Evolutionary conservation across 2,888 invertebrate species (phyloP).

Genomic region (Notodonta ziczac): DNA sequence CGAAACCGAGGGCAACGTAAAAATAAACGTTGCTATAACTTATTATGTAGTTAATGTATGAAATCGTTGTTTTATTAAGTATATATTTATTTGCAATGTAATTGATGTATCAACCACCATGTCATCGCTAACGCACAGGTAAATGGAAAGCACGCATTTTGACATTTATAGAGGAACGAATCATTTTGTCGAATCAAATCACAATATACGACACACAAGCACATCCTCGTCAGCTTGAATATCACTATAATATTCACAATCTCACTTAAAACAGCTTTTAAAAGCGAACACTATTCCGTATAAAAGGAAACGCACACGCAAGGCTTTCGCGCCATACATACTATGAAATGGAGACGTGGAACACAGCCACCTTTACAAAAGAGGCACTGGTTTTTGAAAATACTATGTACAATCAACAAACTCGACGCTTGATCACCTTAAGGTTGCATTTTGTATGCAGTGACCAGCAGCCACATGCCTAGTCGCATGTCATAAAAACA

Average conservation of each 20-base stretch:
- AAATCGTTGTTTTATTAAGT: no score
- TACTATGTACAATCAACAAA: no score
- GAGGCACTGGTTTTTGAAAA: no score
- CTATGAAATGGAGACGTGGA: no score
- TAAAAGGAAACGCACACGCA: neutral
- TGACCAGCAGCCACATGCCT: no score
- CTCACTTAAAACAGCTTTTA: neutral
- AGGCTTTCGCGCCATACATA: constrained; percentile 9
- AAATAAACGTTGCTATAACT: neutral
- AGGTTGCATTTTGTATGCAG: no score
- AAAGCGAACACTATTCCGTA: neutral
- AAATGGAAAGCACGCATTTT: constrained; percentile 42
- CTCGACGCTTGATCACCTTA: no score
- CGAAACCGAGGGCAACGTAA: no score
- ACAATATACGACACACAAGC: neutral
- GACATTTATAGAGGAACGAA: constrained; percentile 13
- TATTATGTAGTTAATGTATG: no score
- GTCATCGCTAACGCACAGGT: constrained; percentile 51
- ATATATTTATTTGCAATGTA: constrained; percentile 9
- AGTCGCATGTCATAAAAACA: no score
- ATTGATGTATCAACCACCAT: constrained; percentile 58
- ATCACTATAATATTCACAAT: neutral
- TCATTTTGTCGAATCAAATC: neutral
- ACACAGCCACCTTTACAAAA: no score
- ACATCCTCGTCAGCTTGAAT: neutral